Evolutionary conservation across 2,888 invertebrate species (phyloP), one percentile per base, ranked within the genome.

Genomic region (Exephanes ischioxanthus): DNA sequence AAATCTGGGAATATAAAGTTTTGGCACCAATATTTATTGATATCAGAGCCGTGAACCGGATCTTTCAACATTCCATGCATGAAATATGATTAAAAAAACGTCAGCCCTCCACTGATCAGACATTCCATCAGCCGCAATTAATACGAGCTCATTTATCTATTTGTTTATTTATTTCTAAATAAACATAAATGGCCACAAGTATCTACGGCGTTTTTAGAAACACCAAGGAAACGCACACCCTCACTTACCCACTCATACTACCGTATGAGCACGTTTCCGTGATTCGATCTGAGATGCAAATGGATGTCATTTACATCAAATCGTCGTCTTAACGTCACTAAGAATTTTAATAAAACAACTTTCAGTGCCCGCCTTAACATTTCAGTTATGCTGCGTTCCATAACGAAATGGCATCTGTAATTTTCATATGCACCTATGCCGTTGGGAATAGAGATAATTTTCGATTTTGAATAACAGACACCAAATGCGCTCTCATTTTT

Each of bases 201-300:
- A 19, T n/a, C 5, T 53, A 19, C 53, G 2, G 53, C 53, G 30
- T 30, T 53, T 53, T n/a, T 16, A 53, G n/a, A 53, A 53, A 53
- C 53, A 37, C n/a, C 9, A n/a, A n/a, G 33, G 53, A 53, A 71
- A 71, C 9, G 1, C n/a, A 53, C 71, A 53, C 30, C 71, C 71
- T n/a, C 33, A 19, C 53, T 19, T 26, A 71, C 33, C 71, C 71
- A 5, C 33, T 71, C n/a, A 37, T n/a, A 55, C 70, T 19, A 33
- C 0, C 0, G 0, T 5, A 33, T 33, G 33, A 33, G 33, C 33
- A 4, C 33, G 6, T 5, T 33, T 33, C 33, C 6, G 33, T 33
- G 33, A 33, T 33, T 0, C 33, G 0, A 33, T 33, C 33, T 33
- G 33, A 33, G 33, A 33, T 33, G 5, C 6, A 33, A 33, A 33